phyloP scores from a whole-genome alignment of 1,140 invertebrate genomes.

The Phymastichus coffea region DNA sequence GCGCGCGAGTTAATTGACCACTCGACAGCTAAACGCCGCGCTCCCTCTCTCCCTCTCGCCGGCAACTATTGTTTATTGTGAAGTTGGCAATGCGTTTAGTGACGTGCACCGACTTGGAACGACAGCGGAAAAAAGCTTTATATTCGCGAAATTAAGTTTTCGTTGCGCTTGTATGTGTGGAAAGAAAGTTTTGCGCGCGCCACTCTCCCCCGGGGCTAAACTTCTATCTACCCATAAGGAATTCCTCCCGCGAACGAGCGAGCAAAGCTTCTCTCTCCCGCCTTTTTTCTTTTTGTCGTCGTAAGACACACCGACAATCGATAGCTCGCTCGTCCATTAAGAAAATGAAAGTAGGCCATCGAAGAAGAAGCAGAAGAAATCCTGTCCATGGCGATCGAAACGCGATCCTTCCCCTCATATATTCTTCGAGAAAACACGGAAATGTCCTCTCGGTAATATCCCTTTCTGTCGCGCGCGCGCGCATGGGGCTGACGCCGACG shows the following conservation, averaged over 20 bases:
- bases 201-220: conserved; percentile 4
- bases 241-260: no score
- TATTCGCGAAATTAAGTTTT: conserved; percentile 29
- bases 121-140: conserved; percentile 24
- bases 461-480: neutral
- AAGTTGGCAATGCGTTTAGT: no score
- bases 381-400: conserved; percentile 16
- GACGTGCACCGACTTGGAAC: conserved; percentile 20
- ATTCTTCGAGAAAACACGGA: conserved; percentile 16
- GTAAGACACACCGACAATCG: neutral
- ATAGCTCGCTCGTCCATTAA: conserved; percentile 21
- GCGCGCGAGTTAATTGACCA: conserved; percentile 25
- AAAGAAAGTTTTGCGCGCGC: conserved; percentile 5
- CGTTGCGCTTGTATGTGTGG: no score
- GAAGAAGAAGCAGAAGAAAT: no score
- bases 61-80: no score
- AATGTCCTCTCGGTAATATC: conserved; percentile 24
- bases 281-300: neutral
- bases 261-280: neutral
- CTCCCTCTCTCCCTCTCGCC: no score
- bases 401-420: conserved; percentile 2
- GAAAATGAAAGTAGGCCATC: conserved; percentile 27
- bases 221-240: no score
- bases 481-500: neutral
- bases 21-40: no score